Percentiles rank a stretch among this genome's conserved stretches.
Conservation (phyloP, 2,797 vertebrate genomes). For the Coregonus ussuriensis region DNA sequence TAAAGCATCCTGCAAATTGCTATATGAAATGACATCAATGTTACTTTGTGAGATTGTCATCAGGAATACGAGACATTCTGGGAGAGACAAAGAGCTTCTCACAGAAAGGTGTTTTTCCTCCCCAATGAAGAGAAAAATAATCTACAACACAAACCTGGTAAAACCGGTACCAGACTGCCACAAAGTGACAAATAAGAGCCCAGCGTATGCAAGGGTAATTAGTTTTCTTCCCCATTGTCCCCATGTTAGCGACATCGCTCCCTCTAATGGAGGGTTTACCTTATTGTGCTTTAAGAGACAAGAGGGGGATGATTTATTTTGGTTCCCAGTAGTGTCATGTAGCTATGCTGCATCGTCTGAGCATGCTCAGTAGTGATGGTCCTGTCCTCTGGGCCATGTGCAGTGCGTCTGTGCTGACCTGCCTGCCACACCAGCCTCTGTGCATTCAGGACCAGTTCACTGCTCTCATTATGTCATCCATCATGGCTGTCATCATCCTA, state of each 20-base stretch:
- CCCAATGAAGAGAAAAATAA: conserved; percentile 22
- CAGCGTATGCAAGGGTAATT: conserved; percentile 35
- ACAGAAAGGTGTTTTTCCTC: conserved; percentile 24
- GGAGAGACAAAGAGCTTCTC: conserved; percentile 14
- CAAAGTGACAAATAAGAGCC: conserved; percentile 37
- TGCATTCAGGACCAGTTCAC: conserved; percentile 30
- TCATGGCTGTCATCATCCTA: conserved; percentile 61
- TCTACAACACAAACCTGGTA: conserved; percentile 26
- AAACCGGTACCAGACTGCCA: conserved; percentile 18
- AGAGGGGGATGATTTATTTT: neutral
- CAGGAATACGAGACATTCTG: conserved; percentile 8
- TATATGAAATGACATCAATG: conserved; percentile 52
- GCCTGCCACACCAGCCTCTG: conserved; percentile 27
- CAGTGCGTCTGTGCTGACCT: conserved; percentile 48
- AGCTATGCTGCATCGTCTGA: neutral
- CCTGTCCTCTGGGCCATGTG: conserved; percentile 15
- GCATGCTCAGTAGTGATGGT: neutral
- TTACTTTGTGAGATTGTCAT: conserved; percentile 30
- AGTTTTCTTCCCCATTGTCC: conserved; percentile 45
- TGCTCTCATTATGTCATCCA: conserved; percentile 56
- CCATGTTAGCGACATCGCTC: conserved; percentile 11
- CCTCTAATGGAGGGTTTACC: neutral
- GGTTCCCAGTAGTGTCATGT: conserved; percentile 14
- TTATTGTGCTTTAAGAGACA: conserved; percentile 5
- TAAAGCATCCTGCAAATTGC: conserved; percentile 56